phyloP scores from a whole-genome alignment of 2,888 invertebrate genomes.

The Drosophila glabriapex region DNA sequence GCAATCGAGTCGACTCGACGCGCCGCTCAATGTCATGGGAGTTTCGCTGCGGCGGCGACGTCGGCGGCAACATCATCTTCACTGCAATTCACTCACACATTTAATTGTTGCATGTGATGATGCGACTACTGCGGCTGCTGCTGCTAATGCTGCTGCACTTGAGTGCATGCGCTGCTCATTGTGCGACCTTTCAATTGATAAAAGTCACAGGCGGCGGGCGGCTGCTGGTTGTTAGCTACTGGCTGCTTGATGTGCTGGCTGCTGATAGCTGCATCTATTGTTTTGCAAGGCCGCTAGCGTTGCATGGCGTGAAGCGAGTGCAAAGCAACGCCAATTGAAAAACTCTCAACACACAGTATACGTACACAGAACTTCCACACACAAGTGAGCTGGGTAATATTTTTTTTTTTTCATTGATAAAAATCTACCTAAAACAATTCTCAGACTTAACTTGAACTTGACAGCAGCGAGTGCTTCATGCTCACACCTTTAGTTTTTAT shows the following conservation, averaged over 20 bases:
- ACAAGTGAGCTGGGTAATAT: conserved; percentile 8
- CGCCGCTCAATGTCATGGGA: conserved; percentile 81
- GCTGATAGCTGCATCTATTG: conserved; percentile 68
- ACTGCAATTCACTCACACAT: conserved; percentile 44
- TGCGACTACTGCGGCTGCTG: conserved; percentile 15
- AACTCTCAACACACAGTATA: conserved; percentile 9
- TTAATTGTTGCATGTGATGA: conserved; percentile 69
- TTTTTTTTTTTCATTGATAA: conserved; percentile 35
- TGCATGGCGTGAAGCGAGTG: conserved; percentile 69
- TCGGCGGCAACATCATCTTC: conserved; percentile 44
- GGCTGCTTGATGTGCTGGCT: conserved; percentile 18
- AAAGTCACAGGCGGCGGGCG: conserved; percentile 49
- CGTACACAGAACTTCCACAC: conserved; percentile 21
- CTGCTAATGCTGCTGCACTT: conserved; percentile 40
- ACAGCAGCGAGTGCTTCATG: conserved; percentile 55
- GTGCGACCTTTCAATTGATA: conserved; percentile 75
- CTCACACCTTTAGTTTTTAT: conserved; percentile 59
- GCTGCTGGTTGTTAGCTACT: conserved; percentile 23
- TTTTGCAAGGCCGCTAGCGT: conserved; percentile 79
- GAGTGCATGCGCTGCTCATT: conserved; percentile 61
- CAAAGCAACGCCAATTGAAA: conserved; percentile 42
- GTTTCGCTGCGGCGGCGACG: conserved; percentile 42
- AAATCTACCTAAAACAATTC: conserved; percentile 66
- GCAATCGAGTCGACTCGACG: conserved; percentile 28
- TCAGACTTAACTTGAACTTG: conserved; percentile 74